Conservation (phyloP, 2,113 vertebrate genomes). For the Salvelinus sp. region DNA sequence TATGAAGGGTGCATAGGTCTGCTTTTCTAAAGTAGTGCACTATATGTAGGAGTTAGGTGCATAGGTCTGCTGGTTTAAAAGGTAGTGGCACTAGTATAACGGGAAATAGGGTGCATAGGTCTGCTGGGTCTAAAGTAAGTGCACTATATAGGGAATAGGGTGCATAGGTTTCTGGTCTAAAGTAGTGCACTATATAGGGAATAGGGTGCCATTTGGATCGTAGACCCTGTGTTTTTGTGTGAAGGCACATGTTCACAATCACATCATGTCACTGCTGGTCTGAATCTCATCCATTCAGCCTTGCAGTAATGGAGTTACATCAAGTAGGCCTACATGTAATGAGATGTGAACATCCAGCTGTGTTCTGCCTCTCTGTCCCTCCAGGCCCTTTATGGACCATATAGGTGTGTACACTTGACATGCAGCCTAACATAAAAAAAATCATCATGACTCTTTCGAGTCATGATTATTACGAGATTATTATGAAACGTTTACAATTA, state of each 20-base stretch:
- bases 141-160: too few relatives aligned
- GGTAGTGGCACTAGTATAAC: too few relatives aligned
- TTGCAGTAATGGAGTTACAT: not conserved
- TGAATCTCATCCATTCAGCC: constrained; percentile 18
- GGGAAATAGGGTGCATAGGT: too few relatives aligned
- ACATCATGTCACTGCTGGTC: constrained; percentile 22
- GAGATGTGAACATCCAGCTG: constrained; percentile 40
- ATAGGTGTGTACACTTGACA: constrained; percentile 33
- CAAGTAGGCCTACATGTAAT: too few relatives aligned
- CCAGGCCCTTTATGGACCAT: constrained; percentile 24
- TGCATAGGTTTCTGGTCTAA: too few relatives aligned
- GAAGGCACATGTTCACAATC: constrained; percentile 15
- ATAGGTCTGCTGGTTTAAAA: too few relatives aligned
- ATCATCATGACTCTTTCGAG: constrained; percentile 46
- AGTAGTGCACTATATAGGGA: too few relatives aligned
- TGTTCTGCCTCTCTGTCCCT: constrained; percentile 21
- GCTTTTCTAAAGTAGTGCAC: too few relatives aligned
- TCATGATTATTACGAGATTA: not conserved
- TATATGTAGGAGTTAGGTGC: too few relatives aligned
- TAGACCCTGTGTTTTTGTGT: not conserved
- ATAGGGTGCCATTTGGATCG: not conserved
- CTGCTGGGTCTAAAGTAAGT: too few relatives aligned
- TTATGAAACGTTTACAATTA: constrained; percentile 32
- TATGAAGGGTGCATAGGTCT: too few relatives aligned
- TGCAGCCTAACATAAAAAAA: constrained; percentile 37